Evolutionary conservation across 2,888 invertebrate genomes (phyloP).

Genomic region (Drosophila rubida): DNA sequence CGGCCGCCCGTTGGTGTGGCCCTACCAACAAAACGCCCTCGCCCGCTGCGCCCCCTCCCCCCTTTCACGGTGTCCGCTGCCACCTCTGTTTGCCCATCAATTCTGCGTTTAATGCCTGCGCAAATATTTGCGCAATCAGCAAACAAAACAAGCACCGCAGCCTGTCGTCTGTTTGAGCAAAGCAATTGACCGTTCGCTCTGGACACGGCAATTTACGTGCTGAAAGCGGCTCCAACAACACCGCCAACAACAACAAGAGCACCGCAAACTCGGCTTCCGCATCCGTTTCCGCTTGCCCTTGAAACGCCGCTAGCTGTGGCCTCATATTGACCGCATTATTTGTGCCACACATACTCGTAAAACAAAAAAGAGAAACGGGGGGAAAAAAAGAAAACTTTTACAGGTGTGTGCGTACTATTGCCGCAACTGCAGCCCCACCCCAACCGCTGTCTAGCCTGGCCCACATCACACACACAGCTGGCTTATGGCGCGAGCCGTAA

Average conservation of each 20-base stretch:
- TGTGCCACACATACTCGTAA: constrained; percentile 27
- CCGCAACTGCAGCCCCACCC: not conserved
- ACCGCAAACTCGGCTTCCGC: constrained; percentile 62
- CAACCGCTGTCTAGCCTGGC: not conserved
- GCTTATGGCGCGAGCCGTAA: constrained; percentile 55
- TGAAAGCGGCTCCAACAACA: constrained; percentile 26
- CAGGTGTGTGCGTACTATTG: constrained; percentile 28
- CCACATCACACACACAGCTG: constrained; percentile 33
- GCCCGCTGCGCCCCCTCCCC: no score
- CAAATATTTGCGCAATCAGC: constrained; percentile 82
- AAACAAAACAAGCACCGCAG: constrained; percentile 72
- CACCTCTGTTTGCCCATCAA: constrained; percentile 62
- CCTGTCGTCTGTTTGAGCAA: constrained; percentile 71
- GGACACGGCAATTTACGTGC: constrained; percentile 58
- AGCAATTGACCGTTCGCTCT: constrained; percentile 75
- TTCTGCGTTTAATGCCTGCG: constrained; percentile 76
- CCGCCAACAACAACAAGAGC: constrained; percentile 20
- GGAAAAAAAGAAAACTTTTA: constrained; percentile 21
- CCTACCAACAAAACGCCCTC: no score
- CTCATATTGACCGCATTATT: constrained; percentile 38
- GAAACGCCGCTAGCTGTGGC: constrained; percentile 29
- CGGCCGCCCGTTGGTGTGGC: constrained; percentile 38
- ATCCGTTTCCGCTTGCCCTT: constrained; percentile 70
- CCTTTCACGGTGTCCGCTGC: not conserved
- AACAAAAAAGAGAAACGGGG: no score